Base-by-base conservation (phyloP, 2,888 invertebrate genomes). In the Dasysyrphus tricinctus region DNA sequence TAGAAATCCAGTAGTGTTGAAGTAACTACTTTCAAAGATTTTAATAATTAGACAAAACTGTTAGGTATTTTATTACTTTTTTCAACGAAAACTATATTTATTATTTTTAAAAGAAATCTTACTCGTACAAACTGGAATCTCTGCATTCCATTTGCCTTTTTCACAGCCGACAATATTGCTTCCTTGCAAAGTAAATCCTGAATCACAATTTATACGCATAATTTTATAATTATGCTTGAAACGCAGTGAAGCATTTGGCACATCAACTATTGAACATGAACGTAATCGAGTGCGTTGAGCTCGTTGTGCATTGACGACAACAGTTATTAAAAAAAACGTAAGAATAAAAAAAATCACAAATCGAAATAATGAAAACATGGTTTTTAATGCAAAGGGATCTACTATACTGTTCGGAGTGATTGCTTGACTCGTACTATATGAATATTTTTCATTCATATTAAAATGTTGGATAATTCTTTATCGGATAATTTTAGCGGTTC, bases 51-150 rank as follows among this genome's bases (percentile, higher is more conserved):
- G 24, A 24, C 24, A 24, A 24, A 24, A 24, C 24, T 24, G 24
- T 24, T 24, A 24, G 24, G 24, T 24, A n/a, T 24, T 24, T 24
- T 24, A 24, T 3, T 24, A 24, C 2, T 24, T 2, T 24, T 24
- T 24, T 24, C 24, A 24, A 24, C 24, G 32, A 32, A 39, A 42
- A 14, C 2, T 42, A 12, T 12, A 39, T 39, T 12, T 5, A 39
- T 14, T 14, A 16, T 44, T 6, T 44, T 8, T 16, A 3, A 1
- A 16, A 47, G 5, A 19, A 9, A 0, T 51, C 96, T 95, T 93
- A 97, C 97, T 94, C 89, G 96, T 94, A 92, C 97, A 97, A 56
- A 95, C 93, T 0, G 97, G 96, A 3, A 93, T 89, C 0, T 94
- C 93, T 3, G 93, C 94, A 86, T 96, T 96, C 97, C 97, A 97